Percentiles rank a stretch among this genome's conserved stretches.
phyloP scores from a whole-genome alignment of 2,888 invertebrate species.

The Pristionchus maxplancki region DNA sequence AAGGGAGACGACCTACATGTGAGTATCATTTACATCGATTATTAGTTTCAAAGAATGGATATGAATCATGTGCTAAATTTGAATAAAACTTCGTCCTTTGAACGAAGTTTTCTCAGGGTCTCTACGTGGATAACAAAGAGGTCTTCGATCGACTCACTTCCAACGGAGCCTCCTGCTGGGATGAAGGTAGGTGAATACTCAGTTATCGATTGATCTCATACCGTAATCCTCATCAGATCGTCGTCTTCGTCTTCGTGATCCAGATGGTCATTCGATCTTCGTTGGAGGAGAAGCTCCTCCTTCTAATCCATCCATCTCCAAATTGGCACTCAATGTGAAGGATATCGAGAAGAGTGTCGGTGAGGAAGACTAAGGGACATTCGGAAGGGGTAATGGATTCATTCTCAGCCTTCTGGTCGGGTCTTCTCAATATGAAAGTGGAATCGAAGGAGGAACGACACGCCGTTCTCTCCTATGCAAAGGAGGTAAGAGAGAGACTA shows the following conservation, averaged over 20 bases:
- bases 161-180: background rate
- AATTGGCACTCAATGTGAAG: conserved; percentile 87
- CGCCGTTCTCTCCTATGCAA: conserved; percentile 27
- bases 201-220: background rate
- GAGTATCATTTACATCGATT: background rate
- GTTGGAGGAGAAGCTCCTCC: conserved; percentile 87
- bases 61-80: background rate
- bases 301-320: conserved; percentile 85
- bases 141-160: conserved; percentile 7
- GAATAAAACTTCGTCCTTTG: background rate
- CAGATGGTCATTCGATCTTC: conserved; percentile 92
- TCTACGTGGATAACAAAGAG: conserved; percentile 48
- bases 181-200: background rate
- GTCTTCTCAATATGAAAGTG: conserved; percentile 45
- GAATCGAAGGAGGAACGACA: background rate
- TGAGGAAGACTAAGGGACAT: background rate
- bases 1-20: conserved; percentile 89
- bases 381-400: background rate
- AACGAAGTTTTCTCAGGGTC: background rate
- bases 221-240: background rate
- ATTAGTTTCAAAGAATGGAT: background rate
- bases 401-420: conserved; percentile 46
- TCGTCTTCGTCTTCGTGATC: conserved; percentile 81
- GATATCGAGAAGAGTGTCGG: conserved; percentile 85
- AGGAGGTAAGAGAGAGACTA: background rate